Percentiles rank a stretch among this genome's conserved stretches.
phyloP scores from a whole-genome alignment of 2,888 invertebrate genomes.

The Temnothorax unifasciatus region DNA sequence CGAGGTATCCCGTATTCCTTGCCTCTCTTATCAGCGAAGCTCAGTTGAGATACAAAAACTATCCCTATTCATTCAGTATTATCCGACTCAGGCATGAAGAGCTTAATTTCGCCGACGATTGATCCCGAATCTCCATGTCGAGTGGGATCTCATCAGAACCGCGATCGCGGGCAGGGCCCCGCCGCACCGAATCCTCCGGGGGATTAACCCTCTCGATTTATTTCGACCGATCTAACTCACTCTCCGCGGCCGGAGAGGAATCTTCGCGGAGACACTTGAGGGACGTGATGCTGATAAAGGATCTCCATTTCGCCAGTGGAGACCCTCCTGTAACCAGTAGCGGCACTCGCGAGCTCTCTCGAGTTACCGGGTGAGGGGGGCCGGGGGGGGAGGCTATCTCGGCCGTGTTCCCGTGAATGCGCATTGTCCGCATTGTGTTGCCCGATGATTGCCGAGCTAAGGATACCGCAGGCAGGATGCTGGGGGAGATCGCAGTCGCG shows the following conservation, averaged over 20 bases:
- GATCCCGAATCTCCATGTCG: constrained; percentile 41
- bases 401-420: constrained; percentile 51
- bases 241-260: constrained; percentile 52
- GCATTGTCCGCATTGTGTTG: constrained; percentile 53
- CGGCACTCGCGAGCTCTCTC: constrained; percentile 17
- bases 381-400: constrained; percentile 28
- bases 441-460: constrained; percentile 45
- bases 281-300: constrained; percentile 64
- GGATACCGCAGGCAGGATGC: constrained; percentile 23
- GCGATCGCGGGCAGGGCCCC: constrained; percentile 9
- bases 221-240: constrained; percentile 42
- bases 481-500: constrained; percentile 6
- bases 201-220: constrained; percentile 66
- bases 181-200: constrained; percentile 24
- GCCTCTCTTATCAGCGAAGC: too few relatives aligned
- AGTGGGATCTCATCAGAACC: not conserved
- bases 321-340: constrained; percentile 25
- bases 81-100: constrained; percentile 1
- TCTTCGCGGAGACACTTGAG: constrained; percentile 58
- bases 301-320: constrained; percentile 55
- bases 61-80: constrained; percentile 4
- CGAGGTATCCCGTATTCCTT: not conserved
- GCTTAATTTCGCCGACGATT: constrained; percentile 39
- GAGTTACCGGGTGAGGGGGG: not conserved
- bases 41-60: constrained; percentile 26